A percentile compares a stretch with the other conserved stretches of the same genome.
phyloP scores from a whole-genome alignment of 2,888 invertebrate genomes.

The Diploptera punctata region DNA sequence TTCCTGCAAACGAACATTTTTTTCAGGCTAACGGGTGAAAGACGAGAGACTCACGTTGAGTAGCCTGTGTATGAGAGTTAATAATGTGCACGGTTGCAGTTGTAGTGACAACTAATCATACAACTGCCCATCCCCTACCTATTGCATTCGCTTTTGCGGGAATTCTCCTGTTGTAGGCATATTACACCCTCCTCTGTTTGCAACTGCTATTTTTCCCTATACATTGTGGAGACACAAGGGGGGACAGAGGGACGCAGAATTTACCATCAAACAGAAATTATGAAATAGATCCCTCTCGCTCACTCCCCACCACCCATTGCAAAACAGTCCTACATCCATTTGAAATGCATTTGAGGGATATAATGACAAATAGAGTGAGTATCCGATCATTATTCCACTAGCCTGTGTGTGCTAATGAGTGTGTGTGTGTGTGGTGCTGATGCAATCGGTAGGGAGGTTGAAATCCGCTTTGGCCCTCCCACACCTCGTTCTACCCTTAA shows the following conservation, averaged over 20 bases:
- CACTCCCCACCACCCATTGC: not conserved
- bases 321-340: slow-evolving; percentile 35
- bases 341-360: slow-evolving; percentile 38
- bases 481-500: not conserved
- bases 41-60: no score
- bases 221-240: slow-evolving; percentile 3
- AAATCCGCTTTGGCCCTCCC: slow-evolving; percentile 21
- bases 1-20: no score
- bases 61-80: not conserved
- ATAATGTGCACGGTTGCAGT: no score
- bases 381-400: slow-evolving; percentile 31
- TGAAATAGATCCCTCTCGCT: slow-evolving; percentile 19
- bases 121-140: slow-evolving; percentile 7
- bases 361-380: slow-evolving; percentile 39
- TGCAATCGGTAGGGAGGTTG: slow-evolving; percentile 12
- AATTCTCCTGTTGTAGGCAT: slow-evolving; percentile 10
- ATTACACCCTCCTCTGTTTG: slow-evolving; percentile 2
- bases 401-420: slow-evolving; percentile 6
- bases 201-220: not conserved
- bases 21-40: no score
- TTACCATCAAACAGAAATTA: slow-evolving; percentile 37
- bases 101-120: slow-evolving; percentile 30
- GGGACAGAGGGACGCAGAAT: not conserved
- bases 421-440: slow-evolving; percentile 1
- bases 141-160: slow-evolving; percentile 29